Evolutionary conservation across 2,888 invertebrate genomes (phyloP).

Genomic region (Sesia bembeciformis): DNA sequence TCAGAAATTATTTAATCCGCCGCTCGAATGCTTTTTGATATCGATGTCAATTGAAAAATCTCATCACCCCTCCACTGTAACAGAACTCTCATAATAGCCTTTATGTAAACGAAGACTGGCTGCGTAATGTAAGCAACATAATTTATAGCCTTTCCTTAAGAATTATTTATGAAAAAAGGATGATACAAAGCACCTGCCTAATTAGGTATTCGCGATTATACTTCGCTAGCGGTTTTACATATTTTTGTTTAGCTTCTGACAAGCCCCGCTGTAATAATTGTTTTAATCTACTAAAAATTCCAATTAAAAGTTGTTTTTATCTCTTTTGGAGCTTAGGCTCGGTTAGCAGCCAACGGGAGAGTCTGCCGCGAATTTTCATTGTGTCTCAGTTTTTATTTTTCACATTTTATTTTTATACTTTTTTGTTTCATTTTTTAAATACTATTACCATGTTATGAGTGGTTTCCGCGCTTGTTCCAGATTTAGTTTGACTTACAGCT

Average conservation of each 20-base stretch:
- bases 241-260: constrained; percentile 35
- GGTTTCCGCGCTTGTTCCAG: neutral
- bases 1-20: constrained; percentile 30
- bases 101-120: constrained; percentile 1
- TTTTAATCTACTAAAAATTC: constrained; percentile 59
- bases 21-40: constrained; percentile 9
- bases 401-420: constrained; percentile 3
- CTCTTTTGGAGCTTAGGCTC: constrained; percentile 45
- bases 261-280: constrained; percentile 47
- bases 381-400: constrained; percentile 21
- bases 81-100: neutral
- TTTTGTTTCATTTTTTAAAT: neutral
- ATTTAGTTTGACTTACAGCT: neutral
- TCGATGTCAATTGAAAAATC: constrained; percentile 6
- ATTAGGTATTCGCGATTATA: constrained; percentile 5
- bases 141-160: constrained; percentile 3
- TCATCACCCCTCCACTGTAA: neutral
- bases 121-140: neutral
- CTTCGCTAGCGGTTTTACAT: constrained; percentile 13
- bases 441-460: neutral
- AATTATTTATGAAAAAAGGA: neutral
- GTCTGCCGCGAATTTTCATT: constrained; percentile 18
- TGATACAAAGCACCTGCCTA: constrained; percentile 7
- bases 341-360: constrained; percentile 31
- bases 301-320: constrained; percentile 60